phyloP scores from a whole-genome alignment of 2,797 vertebrate species.

The Sebastes glaucus region DNA sequence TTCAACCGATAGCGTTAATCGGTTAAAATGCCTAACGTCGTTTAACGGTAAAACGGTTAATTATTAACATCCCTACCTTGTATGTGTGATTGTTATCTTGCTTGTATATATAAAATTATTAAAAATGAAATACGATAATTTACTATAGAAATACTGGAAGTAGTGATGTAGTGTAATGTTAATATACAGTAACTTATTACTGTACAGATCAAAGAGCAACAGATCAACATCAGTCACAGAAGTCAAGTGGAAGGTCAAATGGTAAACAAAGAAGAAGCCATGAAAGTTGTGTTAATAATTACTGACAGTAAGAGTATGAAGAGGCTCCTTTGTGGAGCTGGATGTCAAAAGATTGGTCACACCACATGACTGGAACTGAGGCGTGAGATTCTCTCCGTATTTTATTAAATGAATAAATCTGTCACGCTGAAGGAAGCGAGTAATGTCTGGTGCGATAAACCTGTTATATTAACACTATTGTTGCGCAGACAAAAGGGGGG shows the following conservation, averaged over 20 bases:
- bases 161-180: not conserved
- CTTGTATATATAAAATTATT: not conserved
- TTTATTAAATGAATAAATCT: not conserved
- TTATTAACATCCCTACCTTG: not conserved
- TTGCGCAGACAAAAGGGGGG: not conserved
- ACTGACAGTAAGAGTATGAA: not conserved
- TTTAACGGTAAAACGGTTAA: no score
- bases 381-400: constrained; percentile 7
- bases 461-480: constrained; percentile 7
- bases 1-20: no score
- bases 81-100: not conserved
- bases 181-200: not conserved
- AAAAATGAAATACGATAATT: not conserved
- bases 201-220: not conserved
- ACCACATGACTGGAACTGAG: not conserved
- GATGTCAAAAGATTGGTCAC: constrained; percentile 36
- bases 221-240: not conserved
- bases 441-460: constrained; percentile 3
- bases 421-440: constrained; percentile 5
- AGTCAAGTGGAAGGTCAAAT: constrained; percentile 11
- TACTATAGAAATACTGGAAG: not conserved
- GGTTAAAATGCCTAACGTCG: no score
- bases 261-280: not conserved
- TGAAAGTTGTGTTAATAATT: constrained; percentile 28
- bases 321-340: not conserved